phyloP scores from a whole-genome alignment of 2,888 invertebrate genomes.

The Plagiodera versicolora region DNA sequence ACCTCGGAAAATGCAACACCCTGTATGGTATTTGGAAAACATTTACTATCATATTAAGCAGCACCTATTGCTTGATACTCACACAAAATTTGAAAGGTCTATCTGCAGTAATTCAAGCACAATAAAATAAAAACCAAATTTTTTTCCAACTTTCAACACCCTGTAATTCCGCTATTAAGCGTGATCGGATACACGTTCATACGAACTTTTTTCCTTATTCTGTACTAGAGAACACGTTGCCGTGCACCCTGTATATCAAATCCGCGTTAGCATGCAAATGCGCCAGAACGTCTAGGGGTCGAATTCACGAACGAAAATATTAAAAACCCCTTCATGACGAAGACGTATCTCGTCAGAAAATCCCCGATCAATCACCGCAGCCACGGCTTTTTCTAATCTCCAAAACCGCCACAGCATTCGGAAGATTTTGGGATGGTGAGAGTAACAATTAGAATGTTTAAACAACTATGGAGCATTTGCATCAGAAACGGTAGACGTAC shows the following conservation, averaged over 20 bases:
- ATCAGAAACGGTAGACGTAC: slow-evolving; percentile 31
- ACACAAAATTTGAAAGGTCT: too few relatives aligned
- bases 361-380: slow-evolving; percentile 31
- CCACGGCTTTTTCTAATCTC: slow-evolving; percentile 19
- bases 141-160: too few relatives aligned
- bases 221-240: slow-evolving; percentile 1
- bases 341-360: slow-evolving; percentile 36
- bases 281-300: slow-evolving; percentile 17
- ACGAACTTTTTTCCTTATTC: not conserved
- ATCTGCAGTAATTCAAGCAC: too few relatives aligned
- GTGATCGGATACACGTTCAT: too few relatives aligned
- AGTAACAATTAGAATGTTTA: slow-evolving; percentile 54
- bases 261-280: slow-evolving; percentile 34
- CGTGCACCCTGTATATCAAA: slow-evolving; percentile 27
- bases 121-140: too few relatives aligned
- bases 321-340: slow-evolving; percentile 34
- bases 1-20: too few relatives aligned
- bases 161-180: too few relatives aligned
- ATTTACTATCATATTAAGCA: too few relatives aligned
- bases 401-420: slow-evolving; percentile 21
- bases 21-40: too few relatives aligned
- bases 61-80: too few relatives aligned
- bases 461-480: slow-evolving; percentile 52
- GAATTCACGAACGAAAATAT: slow-evolving; percentile 28
- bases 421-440: slow-evolving; percentile 39